Percentiles rank a stretch among this genome's conserved stretches.
Evolutionary conservation across 2,888 invertebrate genomes (phyloP).

Genomic region (Netelia melanura): DNA sequence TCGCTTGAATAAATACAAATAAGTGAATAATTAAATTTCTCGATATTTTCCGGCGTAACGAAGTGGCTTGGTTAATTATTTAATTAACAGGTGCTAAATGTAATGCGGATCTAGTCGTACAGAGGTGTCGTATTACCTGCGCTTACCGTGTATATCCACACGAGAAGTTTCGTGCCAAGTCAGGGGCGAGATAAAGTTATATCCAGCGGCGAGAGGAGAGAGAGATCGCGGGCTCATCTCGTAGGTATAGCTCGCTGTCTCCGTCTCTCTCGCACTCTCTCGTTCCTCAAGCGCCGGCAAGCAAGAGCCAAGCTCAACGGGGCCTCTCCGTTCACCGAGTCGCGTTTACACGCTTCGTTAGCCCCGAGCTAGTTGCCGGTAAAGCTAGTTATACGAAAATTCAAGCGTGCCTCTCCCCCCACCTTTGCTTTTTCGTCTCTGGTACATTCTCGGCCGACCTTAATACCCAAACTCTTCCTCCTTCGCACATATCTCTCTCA

Average conservation of each 20-base stretch:
- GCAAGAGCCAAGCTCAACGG: constrained; percentile 66
- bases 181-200: constrained; percentile 64
- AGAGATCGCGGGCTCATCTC: constrained; percentile 46
- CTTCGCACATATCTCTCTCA: constrained; percentile 36
- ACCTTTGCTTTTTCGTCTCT: constrained; percentile 23
- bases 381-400: constrained; percentile 69
- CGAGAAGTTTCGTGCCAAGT: constrained; percentile 58
- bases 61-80: constrained; percentile 49
- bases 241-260: constrained; percentile 45
- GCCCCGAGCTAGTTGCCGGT: constrained; percentile 69
- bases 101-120: constrained; percentile 5
- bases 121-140: constrained; percentile 47
- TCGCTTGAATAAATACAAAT: not conserved
- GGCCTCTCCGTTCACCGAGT: constrained; percentile 63
- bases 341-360: constrained; percentile 76
- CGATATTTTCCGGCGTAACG: not conserved
- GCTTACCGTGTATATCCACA: constrained; percentile 23
- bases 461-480: constrained; percentile 60
- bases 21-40: not conserved
- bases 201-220: constrained; percentile 34
- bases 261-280: constrained; percentile 50
- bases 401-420: constrained; percentile 56
- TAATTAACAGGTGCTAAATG: constrained; percentile 48
- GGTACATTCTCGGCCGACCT: constrained; percentile 50
- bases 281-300: constrained; percentile 63